phyloP scores from a whole-genome alignment of 2,888 invertebrate genomes.

The Dione vanillae region DNA sequence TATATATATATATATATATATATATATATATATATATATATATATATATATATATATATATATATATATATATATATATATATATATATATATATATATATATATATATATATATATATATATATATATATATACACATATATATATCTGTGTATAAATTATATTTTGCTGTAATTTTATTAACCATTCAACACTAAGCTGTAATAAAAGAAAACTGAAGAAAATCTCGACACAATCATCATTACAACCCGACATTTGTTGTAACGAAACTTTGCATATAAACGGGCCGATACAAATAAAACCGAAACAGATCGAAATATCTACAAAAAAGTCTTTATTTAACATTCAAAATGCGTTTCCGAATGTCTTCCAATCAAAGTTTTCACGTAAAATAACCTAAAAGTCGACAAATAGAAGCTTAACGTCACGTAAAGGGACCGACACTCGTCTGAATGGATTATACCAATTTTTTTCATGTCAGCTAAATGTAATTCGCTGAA shows the following conservation, averaged over 20 bases:
- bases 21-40: no score
- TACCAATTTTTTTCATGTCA: conserved; percentile 44
- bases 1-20: no score
- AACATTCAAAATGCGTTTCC: conserved; percentile 63
- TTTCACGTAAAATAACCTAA: conserved; percentile 55
- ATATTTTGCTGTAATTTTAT: background rate
- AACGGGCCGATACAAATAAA: conserved; percentile 55
- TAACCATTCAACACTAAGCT: background rate
- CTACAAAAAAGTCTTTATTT: conserved; percentile 53
- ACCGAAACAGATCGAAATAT: conserved; percentile 35
- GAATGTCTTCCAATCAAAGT: conserved; percentile 62
- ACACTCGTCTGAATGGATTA: conserved; percentile 44
- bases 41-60: no score
- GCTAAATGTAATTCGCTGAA: conserved; percentile 31
- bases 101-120: no score
- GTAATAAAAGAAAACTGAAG: background rate
- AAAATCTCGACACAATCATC: conserved; percentile 18
- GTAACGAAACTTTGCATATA: conserved; percentile 40
- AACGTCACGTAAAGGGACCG: conserved; percentile 46
- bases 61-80: no score
- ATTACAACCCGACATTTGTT: conserved; percentile 23
- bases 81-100: no score
- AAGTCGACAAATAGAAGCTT: conserved; percentile 54
- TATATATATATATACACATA: no score
- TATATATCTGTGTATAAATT: no score